Conservation (phyloP, 2,888 invertebrate species). For the Crioceris asparagi region DNA sequence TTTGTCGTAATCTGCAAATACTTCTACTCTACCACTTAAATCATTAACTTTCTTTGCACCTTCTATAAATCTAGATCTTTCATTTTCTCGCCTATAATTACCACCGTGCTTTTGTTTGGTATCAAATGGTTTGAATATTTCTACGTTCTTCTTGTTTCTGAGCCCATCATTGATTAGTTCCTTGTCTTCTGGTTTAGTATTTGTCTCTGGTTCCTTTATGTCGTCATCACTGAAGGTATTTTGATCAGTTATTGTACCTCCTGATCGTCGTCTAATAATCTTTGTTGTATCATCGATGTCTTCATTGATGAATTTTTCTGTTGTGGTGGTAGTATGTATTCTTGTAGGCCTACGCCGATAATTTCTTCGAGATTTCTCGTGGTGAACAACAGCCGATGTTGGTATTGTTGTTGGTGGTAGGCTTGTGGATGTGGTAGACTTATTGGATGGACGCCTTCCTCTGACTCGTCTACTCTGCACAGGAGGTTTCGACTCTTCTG, state of each 20-base stretch:
- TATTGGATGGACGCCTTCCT: conserved; percentile 4
- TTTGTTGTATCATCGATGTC: conserved; percentile 17
- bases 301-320: conserved; percentile 15
- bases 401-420: neutral
- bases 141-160: conserved; percentile 5
- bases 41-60: neutral
- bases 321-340: conserved; percentile 20
- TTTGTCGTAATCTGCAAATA: conserved; percentile 3
- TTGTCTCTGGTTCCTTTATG: conserved; percentile 1
- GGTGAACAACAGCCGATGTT: conserved; percentile 4
- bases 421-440: conserved; percentile 3
- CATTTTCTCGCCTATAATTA: conserved; percentile 8
- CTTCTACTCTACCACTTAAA: conserved; percentile 1
- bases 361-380: conserved; percentile 23
- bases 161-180: neutral
- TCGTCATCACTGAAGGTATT: neutral
- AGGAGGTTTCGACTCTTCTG: conserved; percentile 10
- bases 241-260: neutral
- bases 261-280: conserved; percentile 19
- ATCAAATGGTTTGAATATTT: conserved; percentile 13
- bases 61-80: neutral
- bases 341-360: conserved; percentile 26
- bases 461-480: conserved; percentile 7
- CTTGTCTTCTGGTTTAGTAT: neutral
- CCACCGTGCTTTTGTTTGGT: conserved; percentile 13